A percentile compares a stretch with the other conserved stretches of the same genome.
Evolutionary conservation across 1,140 invertebrate genomes (phyloP).

Genomic region (Coenobita brevimanus): DNA sequence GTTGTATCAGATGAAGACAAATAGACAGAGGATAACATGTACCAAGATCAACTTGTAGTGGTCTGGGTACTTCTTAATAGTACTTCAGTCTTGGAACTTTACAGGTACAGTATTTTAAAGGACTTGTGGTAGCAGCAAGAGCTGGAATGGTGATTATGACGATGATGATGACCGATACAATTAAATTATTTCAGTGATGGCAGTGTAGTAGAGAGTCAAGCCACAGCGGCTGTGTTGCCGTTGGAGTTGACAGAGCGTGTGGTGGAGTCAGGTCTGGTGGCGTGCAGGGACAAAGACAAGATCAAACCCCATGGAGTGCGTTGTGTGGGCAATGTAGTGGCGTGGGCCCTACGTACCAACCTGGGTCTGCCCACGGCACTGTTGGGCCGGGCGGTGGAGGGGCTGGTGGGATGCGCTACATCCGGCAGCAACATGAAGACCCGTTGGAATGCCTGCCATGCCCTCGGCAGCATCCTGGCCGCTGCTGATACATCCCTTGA

Average conservation of each 20-base stretch:
- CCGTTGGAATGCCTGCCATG: conserved; percentile 93
- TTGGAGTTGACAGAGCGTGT: conserved; percentile 2
- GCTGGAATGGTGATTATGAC: no score
- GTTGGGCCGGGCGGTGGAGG: conserved; percentile 76
- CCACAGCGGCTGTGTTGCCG: no score
- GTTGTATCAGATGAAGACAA: no score
- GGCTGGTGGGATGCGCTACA: conserved; percentile 80
- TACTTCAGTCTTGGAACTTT: no score
- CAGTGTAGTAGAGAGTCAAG: no score
- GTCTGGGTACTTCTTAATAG: no score
- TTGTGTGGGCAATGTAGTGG: conserved; percentile 82
- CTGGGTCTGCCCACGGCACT: conserved; percentile 69
- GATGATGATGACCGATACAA: no score
- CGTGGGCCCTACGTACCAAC: conserved; percentile 44
- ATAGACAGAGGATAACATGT: no score
- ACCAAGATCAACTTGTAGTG: no score
- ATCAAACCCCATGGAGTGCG: conserved; percentile 86
- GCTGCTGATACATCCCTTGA: conserved; percentile 78
- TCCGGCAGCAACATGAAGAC: conserved; percentile 86
- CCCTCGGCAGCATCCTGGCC: conserved; percentile 84
- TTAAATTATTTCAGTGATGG: no score
- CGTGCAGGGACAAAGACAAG: conserved; percentile 70
- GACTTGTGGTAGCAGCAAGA: no score
- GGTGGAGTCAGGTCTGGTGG: conserved; percentile 38
- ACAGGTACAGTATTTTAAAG: no score